These are phyloP conservation scores for Orbicella faveolata DNA, from an alignment of 64 coral and sea anemone species.

Conservation along the genomic window DNA sequence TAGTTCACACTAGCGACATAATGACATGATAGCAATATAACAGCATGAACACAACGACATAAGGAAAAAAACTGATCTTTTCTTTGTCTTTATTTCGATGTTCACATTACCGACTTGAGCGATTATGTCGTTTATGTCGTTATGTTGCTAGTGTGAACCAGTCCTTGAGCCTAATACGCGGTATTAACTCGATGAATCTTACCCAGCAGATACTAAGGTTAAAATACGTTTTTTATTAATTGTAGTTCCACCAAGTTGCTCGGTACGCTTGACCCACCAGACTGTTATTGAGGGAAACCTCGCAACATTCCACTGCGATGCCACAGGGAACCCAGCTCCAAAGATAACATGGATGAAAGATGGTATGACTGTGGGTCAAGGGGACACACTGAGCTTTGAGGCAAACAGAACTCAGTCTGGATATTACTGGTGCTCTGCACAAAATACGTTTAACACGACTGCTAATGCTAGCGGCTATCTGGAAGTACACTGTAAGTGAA, in stretches of 20 bases:
- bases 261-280: background rate
- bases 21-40: too few relatives aligned
- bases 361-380: background rate
- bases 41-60: too few relatives aligned
- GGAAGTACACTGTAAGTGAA: conserved; percentile 11
- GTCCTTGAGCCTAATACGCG: too few relatives aligned
- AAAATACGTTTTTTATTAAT: background rate
- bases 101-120: too few relatives aligned
- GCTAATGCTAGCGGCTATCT: background rate
- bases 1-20: too few relatives aligned
- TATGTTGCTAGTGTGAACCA: too few relatives aligned
- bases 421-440: conserved; percentile 6
- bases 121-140: too few relatives aligned
- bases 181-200: too few relatives aligned
- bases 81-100: too few relatives aligned
- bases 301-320: background rate
- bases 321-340: background rate
- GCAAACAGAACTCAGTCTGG: background rate
- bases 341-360: conserved; percentile 1
- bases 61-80: too few relatives aligned
- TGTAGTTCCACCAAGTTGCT: background rate
- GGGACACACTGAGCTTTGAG: background rate
- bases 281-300: background rate
- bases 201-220: too few relatives aligned
- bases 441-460: background rate